Evolutionary conservation across 2,888 invertebrate species (phyloP).

Genomic region (Mythimna albipuncta): DNA sequence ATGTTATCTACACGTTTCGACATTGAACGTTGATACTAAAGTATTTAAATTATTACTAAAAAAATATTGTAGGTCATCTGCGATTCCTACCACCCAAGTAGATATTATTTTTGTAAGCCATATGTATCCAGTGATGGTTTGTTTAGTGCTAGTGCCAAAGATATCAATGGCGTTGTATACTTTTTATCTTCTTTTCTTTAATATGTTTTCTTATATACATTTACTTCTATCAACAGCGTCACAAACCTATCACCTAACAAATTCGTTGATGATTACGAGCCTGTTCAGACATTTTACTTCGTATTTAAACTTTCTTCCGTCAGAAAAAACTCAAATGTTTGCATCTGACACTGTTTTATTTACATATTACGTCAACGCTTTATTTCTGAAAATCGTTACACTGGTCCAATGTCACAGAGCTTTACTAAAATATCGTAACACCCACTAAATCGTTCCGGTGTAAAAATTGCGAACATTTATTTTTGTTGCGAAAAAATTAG

Average conservation of each 20-base stretch:
- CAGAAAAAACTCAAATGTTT: not conserved
- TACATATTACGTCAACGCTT: conserved; percentile 32
- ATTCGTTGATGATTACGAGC: not conserved
- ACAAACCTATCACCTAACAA: not conserved
- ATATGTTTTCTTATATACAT: not conserved
- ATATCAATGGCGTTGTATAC: not conserved
- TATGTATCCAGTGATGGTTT: not conserved
- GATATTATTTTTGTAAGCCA: conserved; percentile 14
- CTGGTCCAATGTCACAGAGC: conserved; percentile 37
- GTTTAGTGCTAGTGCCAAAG: conserved; percentile 1
- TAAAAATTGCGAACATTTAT: conserved; percentile 6
- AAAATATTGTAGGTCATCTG: conserved; percentile 24
- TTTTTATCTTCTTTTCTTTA: not conserved
- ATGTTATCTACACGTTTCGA: conserved; percentile 55
- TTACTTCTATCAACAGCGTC: not conserved
- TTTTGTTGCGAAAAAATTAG: not conserved
- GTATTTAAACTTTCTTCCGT: not conserved
- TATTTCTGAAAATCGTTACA: conserved; percentile 37
- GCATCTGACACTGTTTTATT: conserved; percentile 21
- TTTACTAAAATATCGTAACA: conserved; percentile 27
- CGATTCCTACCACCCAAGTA: conserved; percentile 52
- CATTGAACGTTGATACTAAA: conserved; percentile 37
- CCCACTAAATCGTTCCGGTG: conserved; percentile 10
- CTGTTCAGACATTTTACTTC: not conserved
- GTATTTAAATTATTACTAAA: conserved; percentile 19